Conservation (phyloP, 2,888 invertebrate species). For the Catocala sponsa region DNA sequence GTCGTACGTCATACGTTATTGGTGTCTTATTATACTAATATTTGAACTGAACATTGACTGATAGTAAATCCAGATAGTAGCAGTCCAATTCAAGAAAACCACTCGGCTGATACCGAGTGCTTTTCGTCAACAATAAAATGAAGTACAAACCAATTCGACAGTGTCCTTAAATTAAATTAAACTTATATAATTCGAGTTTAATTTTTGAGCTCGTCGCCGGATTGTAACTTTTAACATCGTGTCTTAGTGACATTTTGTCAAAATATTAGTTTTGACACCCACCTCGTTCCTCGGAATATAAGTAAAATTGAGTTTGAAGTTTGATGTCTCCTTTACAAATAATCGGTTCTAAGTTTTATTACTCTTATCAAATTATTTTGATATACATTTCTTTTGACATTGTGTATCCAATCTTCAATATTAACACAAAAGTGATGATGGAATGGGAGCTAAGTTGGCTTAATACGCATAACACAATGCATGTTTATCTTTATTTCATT, state of each 20-base stretch:
- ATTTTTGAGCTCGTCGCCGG: background rate
- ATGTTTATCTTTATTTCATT: no score
- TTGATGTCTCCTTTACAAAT: conserved; percentile 23
- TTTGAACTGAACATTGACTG: no score
- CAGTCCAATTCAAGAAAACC: no score
- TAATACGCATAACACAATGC: background rate
- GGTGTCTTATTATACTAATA: no score
- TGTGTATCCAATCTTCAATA: background rate
- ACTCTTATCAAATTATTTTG: conserved; percentile 27
- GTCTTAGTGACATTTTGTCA: conserved; percentile 13
- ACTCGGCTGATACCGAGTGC: no score
- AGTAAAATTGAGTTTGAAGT: conserved; percentile 37
- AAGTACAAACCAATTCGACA: no score
- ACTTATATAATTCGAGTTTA: background rate
- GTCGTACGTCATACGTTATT: no score
- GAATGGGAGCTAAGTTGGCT: background rate
- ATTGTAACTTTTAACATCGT: background rate
- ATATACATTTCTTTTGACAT: conserved; percentile 10
- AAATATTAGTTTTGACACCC: conserved; percentile 37
- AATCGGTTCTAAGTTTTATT: conserved; percentile 25
- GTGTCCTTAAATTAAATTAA: no score
- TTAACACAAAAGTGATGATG: background rate
- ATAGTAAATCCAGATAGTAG: no score
- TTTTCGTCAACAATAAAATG: no score
- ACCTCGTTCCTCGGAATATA: conserved; percentile 22